Base-by-base conservation (phyloP, 2,888 invertebrate genomes). In the Dolichopus griseipennis region DNA sequence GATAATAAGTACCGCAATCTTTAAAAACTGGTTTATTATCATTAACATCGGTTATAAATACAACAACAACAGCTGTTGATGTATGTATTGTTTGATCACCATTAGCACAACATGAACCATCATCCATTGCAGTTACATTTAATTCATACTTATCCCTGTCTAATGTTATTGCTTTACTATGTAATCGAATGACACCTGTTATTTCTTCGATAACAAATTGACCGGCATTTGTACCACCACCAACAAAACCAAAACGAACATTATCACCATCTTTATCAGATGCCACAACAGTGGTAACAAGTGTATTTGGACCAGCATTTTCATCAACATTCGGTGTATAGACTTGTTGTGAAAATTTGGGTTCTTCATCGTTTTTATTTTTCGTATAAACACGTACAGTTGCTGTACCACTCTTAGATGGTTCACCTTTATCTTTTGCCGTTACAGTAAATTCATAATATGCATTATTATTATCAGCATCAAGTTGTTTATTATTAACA, bases 251-350 rank as follows among this genome's bases (percentile, higher is more conserved):
- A 77, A 95, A 97, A 68, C 94, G 85, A 7, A 97, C 95, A 81
- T 95, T 95, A 79, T 97, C 97, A 12, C 97, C 97, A 80, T 97
- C 97, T 82, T 96, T 96, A 79, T 97, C 97, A 8, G 95, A 95
- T 1, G 97, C 97, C 2, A 97, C 96, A 0, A 97, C 95, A 0
- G 97, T 97, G 9, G 97, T 97, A 0, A 97, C 96, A 65, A 97
- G 84, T 7, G 97, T 96, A 76, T 95, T 95, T 0, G 95, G 93
- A 0, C 95, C 95, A 12, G 95, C 95, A 79, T 95, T 95, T 81
- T 96, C 96, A 78, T 95, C 95, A 1, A 96, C 95, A 81, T 95
- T 96, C 0, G 96, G 95, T 2, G 95, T 95, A 81, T 96, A 96
- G 4, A 96, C 95, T 84, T 95, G 95, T 76, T 96, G 96, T 0